Evolutionary conservation across 2,888 invertebrate genomes (phyloP).

Genomic region (Heliconius sara): DNA sequence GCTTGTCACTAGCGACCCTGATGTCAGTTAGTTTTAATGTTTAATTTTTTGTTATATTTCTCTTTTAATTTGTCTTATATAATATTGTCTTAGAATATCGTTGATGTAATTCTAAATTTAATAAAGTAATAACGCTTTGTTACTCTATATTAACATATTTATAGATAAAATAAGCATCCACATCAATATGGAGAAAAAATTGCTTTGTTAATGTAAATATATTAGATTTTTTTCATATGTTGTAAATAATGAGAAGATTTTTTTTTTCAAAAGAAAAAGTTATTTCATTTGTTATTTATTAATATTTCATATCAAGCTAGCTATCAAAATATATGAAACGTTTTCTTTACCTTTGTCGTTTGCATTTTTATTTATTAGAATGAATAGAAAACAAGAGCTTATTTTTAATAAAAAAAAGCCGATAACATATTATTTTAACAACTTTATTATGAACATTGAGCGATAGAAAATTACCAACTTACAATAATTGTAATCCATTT

Average conservation of each 20-base stretch:
- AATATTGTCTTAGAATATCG: not conserved
- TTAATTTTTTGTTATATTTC: not conserved
- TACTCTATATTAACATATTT: conserved; percentile 2
- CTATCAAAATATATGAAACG: no score
- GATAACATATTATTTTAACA: not conserved
- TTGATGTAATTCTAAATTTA: not conserved
- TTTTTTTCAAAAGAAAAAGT: no score
- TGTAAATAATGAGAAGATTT: not conserved
- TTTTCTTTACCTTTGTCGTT: no score
- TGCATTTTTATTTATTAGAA: no score
- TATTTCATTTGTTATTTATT: no score
- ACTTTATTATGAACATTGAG: conserved; percentile 25
- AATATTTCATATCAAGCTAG: no score
- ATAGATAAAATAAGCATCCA: not conserved
- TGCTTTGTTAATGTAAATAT: not conserved
- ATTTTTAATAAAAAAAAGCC: no score
- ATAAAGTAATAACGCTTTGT: not conserved
- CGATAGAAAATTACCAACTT: conserved; percentile 13
- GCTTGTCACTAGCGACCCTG: conserved; percentile 7
- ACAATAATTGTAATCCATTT: not conserved
- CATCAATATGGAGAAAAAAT: not conserved
- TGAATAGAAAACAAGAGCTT: no score
- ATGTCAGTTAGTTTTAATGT: not conserved
- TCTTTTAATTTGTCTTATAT: no score
- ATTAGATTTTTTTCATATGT: not conserved